Percentiles rank a stretch among this genome's conserved stretches.
Conservation (phyloP, 2,888 invertebrate species). For the Uropetala carovei region DNA sequence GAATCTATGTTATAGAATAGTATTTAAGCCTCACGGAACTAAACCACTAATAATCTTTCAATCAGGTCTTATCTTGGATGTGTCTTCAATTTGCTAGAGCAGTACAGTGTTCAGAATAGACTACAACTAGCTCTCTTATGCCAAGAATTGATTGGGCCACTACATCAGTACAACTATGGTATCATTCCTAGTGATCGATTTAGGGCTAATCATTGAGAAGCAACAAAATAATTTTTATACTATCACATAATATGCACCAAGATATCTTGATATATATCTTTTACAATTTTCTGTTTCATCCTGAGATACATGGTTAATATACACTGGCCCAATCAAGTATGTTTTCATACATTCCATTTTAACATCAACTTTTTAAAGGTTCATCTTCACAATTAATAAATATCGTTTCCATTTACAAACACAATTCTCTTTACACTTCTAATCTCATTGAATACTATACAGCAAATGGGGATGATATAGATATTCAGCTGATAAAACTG, state of each 20-base stretch:
- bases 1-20: slow-evolving; percentile 63
- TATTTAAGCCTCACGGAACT: slow-evolving; percentile 62
- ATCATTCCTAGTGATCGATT: slow-evolving; percentile 57
- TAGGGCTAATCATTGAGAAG: slow-evolving; percentile 59
- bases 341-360: slow-evolving; percentile 61
- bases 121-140: slow-evolving; percentile 61
- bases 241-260: slow-evolving; percentile 64
- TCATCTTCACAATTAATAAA: slow-evolving; percentile 64
- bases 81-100: slow-evolving; percentile 62
- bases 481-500: slow-evolving; percentile 64
- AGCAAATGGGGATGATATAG: slow-evolving; percentile 63
- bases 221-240: slow-evolving; percentile 63
- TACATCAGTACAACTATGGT: slow-evolving; percentile 54
- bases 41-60: slow-evolving; percentile 63
- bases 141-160: slow-evolving; percentile 61
- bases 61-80: slow-evolving; percentile 62
- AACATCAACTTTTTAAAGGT: slow-evolving; percentile 62
- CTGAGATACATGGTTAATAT: slow-evolving; percentile 64
- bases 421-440: slow-evolving; percentile 62
- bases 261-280: slow-evolving; percentile 63
- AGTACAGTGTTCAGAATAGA: slow-evolving; percentile 61
- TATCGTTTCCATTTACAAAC: slow-evolving; percentile 63
- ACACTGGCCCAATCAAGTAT: slow-evolving; percentile 64
- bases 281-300: slow-evolving; percentile 55
- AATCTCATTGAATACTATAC: slow-evolving; percentile 64